Percentiles rank a stretch among this genome's conserved stretches.
phyloP scores from a whole-genome alignment of 2,888 invertebrate species.

The Neelides folsomi region DNA sequence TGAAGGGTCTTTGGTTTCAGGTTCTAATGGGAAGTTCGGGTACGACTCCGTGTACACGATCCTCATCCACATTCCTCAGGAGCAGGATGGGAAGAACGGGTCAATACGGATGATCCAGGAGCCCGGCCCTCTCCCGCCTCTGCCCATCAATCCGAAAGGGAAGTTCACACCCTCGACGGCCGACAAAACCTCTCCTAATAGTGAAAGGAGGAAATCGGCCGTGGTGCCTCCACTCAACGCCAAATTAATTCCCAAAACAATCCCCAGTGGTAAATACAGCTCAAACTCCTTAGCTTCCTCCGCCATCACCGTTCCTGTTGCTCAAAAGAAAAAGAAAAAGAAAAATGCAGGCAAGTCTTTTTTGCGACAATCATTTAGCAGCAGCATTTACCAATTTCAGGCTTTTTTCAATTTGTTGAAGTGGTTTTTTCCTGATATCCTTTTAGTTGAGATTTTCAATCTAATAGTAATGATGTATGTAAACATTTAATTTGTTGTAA shows the following conservation, averaged over 20 bases:
- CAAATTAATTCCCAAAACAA: conserved; percentile 66
- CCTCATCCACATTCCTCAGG: conserved; percentile 69
- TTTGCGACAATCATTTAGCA: no score
- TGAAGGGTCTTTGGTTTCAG: conserved; percentile 19
- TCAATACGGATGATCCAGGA: conserved; percentile 81
- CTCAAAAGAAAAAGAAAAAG: conserved; percentile 65
- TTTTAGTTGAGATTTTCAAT: no score
- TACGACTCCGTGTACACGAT: conserved; percentile 67
- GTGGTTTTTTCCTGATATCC: no score
- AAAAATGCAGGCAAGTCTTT: conserved; percentile 53
- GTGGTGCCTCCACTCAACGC: conserved; percentile 54
- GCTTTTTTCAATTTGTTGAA: no score
- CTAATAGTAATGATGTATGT: no score
- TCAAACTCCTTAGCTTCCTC: conserved; percentile 26
- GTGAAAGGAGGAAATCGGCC: conserved; percentile 24
- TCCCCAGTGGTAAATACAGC: conserved; percentile 42
- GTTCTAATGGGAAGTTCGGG: conserved; percentile 33
- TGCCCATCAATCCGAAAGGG: conserved; percentile 27
- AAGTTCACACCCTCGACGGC: conserved; percentile 37
- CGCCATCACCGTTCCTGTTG: conserved; percentile 38
- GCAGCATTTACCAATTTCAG: no score
- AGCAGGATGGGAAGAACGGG: conserved; percentile 48
- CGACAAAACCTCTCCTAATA: conserved; percentile 36
- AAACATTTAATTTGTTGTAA: no score
- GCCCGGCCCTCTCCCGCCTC: conserved; percentile 32